These are phyloP conservation scores for Saguinus imperator DNA, from an alignment of 2,113 vertebrate genomes.

Conservation along the genomic window DNA sequence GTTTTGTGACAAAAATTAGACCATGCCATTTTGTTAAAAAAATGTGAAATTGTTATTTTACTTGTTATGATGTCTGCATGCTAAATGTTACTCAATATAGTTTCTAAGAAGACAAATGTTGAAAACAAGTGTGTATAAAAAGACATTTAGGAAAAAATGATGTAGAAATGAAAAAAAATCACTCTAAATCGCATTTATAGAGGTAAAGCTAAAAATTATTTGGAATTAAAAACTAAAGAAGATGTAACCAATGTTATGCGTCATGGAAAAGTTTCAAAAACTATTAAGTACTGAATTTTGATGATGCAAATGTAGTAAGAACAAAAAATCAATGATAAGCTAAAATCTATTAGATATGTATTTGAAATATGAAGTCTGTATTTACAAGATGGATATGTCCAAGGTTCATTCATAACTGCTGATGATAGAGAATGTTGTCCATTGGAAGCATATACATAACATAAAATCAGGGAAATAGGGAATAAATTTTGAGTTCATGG, in stretches of 20 bases:
- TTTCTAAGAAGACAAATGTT: neutral
- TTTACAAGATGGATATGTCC: neutral
- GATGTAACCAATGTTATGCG: neutral
- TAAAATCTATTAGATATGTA: neutral
- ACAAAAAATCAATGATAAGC: neutral
- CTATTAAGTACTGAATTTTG: neutral
- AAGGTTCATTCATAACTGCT: neutral
- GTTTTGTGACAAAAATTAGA: neutral
- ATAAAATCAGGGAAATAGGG: neutral
- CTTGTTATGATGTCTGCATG: neutral
- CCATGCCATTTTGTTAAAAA: neutral
- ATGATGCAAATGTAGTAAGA: neutral
- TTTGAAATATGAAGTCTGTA: neutral
- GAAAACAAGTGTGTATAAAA: neutral
- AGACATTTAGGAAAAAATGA: neutral
- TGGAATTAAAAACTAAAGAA: neutral
- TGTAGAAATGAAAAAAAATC: neutral
- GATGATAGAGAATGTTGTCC: neutral
- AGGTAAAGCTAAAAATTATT: neutral
- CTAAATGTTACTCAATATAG: neutral
- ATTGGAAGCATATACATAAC: neutral
- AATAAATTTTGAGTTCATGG: neutral
- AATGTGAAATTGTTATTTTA: neutral
- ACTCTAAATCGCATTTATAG: neutral
- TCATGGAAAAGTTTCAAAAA: neutral